Evolutionary conservation across 2,888 invertebrate species (phyloP).

Genomic region (Pachliopta kotzebuea): DNA sequence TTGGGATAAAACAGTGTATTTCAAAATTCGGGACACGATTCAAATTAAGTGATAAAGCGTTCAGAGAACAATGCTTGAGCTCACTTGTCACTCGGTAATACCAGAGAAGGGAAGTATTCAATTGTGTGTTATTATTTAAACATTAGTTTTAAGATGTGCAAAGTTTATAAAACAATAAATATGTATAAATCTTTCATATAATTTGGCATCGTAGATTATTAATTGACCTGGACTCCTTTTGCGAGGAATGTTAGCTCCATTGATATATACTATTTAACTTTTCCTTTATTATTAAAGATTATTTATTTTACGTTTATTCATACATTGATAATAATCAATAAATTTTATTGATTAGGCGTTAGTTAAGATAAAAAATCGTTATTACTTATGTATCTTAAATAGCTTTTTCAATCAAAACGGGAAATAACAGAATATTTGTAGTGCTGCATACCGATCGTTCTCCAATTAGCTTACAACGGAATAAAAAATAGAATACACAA

Average conservation of each 20-base stretch:
- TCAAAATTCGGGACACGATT: slow-evolving; percentile 68
- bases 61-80: slow-evolving; percentile 49
- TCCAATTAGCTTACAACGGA: background rate
- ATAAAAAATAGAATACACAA: background rate
- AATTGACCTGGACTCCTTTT: too few species aligned
- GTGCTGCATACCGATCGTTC: background rate
- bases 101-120: slow-evolving; percentile 12
- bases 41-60: slow-evolving; percentile 75
- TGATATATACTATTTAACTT: too few species aligned
- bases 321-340: too few species aligned
- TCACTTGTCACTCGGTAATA: slow-evolving; percentile 46
- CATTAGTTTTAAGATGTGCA: background rate
- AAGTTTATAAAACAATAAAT: background rate
- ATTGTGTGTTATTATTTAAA: background rate
- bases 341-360: too few species aligned
- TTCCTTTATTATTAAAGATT: too few species aligned
- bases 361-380: too few species aligned
- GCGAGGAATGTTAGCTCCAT: too few species aligned
- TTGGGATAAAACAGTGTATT: slow-evolving; percentile 38
- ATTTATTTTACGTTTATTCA: too few species aligned
- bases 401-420: background rate
- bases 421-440: background rate
- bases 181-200: too few species aligned
- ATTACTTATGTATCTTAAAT: too few species aligned
- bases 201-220: too few species aligned